phyloP scores from a whole-genome alignment of 2,797 vertebrate genomes.

The Eidolon dupreanum region DNA sequence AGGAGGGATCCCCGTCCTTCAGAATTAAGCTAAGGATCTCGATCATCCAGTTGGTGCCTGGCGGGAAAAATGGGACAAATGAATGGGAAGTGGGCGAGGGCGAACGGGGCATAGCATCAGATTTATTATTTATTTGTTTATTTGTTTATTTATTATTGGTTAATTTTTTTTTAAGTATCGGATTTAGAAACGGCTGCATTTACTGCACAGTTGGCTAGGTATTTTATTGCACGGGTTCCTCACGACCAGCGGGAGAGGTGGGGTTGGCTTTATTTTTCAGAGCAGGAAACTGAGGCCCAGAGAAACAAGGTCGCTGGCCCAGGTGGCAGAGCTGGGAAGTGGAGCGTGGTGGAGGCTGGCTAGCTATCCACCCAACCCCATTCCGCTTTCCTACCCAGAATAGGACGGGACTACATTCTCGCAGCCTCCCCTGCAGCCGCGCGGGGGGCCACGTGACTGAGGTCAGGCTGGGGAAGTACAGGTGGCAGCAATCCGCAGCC shows the following conservation, averaged over 20 bases:
- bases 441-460: background rate
- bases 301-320: background rate
- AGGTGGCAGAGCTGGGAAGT: background rate
- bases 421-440: background rate
- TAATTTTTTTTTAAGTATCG: too few species aligned
- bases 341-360: rapidly evolving
- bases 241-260: too few species aligned
- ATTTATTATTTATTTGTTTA: too few species aligned
- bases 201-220: background rate
- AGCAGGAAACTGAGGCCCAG: background rate
- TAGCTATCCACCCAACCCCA: background rate
- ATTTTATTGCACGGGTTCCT: background rate
- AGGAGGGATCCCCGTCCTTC: conserved; percentile 88
- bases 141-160: too few species aligned
- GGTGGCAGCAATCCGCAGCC: background rate
- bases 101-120: rapidly evolving
- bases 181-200: rapidly evolving
- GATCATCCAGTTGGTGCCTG: conserved; percentile 86
- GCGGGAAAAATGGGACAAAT: background rate
- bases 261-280: background rate
- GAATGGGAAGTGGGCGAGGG: rapidly evolving
- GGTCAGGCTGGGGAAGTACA: background rate
- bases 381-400: background rate
- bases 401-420: rapidly evolving
- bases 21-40: conserved; percentile 86